Base-by-base conservation (phyloP, 2,797 vertebrate species). In the Thamnophis elegans region DNA sequence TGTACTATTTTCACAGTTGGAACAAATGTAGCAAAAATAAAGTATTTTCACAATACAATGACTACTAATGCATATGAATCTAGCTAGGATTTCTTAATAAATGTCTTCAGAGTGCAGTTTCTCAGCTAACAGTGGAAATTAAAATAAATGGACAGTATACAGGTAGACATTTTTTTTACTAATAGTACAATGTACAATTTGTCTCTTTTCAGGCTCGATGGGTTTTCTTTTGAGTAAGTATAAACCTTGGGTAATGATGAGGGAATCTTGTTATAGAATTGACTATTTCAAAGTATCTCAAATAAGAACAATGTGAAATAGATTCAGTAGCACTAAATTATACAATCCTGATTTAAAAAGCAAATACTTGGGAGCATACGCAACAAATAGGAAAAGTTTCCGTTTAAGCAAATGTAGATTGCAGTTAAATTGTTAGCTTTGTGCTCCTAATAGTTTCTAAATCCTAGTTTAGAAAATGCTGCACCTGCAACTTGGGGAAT, bases 141-240 rank as follows among this genome's bases (percentile, higher is more conserved):
- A 5, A 92, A 62, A 55, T 65, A 42, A 28, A 54, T 60, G 25
- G 16, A 42, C 16, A 86, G 5, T 68, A 60, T 62, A 5, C 20
- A 55, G 51, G 42, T 28, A 65, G 18, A 47, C 14, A 12, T 60
- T 82, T 51, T 51, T 42, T 92, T 42, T 42, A 90, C 68, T 94
- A 94, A 54, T 82, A 93, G 20, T 94, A 68, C 92, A 91, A 93
- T 91, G 88, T 94, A 94, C 94, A 55, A 91, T 93, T 86, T 97
- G 96, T 97, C 95, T 97, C 96, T 97, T 98, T 98, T 94, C 98
- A 99, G 99, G 97, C 98, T 99, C 82, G 98, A 99, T 98, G 98
- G 98, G 97, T 99, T 99, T 98, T 98, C 98, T 92, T 99, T 99
- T 97, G 99, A 99, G 98, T 99, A 98, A 99, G 98, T 99, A 98